These are phyloP conservation scores for Phymatocera aterrima DNA, from an alignment of 2,888 invertebrate species.

Conservation along the genomic window DNA sequence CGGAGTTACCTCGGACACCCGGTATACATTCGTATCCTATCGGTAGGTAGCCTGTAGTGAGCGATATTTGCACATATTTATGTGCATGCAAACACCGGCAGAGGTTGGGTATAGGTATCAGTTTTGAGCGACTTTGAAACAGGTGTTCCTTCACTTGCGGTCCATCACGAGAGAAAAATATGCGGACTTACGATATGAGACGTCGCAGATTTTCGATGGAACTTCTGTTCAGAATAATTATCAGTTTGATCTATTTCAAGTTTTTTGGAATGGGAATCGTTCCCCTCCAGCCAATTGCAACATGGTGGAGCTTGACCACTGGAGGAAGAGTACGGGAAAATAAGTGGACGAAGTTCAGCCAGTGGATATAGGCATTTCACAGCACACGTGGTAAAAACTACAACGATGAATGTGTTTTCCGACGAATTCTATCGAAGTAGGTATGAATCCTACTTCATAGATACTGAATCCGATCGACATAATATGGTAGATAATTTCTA, in stretches of 20 bases:
- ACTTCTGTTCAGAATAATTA: not conserved
- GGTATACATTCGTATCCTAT: not conserved
- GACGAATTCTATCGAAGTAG: not conserved
- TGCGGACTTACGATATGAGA: not conserved
- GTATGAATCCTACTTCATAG: too few relatives aligned
- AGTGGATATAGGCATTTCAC: too few relatives aligned
- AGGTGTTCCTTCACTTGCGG: not conserved
- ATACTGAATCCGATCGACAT: too few relatives aligned
- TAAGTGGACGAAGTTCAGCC: too few relatives aligned
- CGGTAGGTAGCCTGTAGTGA: not conserved
- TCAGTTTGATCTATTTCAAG: not conserved
- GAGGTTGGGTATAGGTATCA: not conserved
- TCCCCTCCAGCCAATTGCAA: too few relatives aligned
- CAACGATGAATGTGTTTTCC: not conserved
- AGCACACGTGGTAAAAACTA: not conserved
- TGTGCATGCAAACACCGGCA: not conserved
- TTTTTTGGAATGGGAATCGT: too few relatives aligned
- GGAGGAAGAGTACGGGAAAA: too few relatives aligned
- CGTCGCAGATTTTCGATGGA: not conserved
- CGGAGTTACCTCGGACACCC: not conserved
- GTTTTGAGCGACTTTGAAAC: not conserved
- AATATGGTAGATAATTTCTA: not conserved
- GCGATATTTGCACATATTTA: too few relatives aligned
- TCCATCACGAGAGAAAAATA: not conserved
- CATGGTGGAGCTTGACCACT: too few relatives aligned